These are phyloP conservation scores for Oryzias curvinotus DNA, from an alignment of 2,113 vertebrate genomes.

Conservation along the genomic window DNA sequence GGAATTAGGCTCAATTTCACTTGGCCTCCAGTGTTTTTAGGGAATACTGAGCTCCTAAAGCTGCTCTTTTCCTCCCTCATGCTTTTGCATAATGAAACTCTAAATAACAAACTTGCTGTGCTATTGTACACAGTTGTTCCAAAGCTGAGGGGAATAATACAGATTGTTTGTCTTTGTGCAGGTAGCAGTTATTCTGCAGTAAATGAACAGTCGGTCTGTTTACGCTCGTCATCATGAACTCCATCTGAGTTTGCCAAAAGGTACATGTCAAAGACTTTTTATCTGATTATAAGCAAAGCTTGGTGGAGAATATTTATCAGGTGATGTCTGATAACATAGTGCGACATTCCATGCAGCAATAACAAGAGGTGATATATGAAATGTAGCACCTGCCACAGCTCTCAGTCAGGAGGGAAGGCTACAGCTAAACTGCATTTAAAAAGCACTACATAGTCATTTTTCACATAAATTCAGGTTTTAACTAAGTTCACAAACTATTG, in stretches of 20 bases:
- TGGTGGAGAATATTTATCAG: constrained; percentile 28
- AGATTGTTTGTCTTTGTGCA: constrained; percentile 34
- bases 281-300: constrained; percentile 43
- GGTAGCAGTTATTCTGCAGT: constrained; percentile 14
- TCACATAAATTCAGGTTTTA: not conserved
- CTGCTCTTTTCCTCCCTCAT: constrained; percentile 1
- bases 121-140: constrained; percentile 36
- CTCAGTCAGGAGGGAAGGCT: constrained; percentile 5
- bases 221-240: constrained; percentile 20
- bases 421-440: not conserved
- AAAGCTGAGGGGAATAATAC: constrained; percentile 21
- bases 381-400: constrained; percentile 7
- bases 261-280: constrained; percentile 28
- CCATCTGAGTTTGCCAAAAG: constrained; percentile 42
- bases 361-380: constrained; percentile 9
- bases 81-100: constrained; percentile 25
- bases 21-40: constrained; percentile 72
- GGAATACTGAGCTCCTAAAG: constrained; percentile 54
- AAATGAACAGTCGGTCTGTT: constrained; percentile 15
- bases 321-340: constrained; percentile 18
- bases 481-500: not conserved
- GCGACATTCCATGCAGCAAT: constrained; percentile 15
- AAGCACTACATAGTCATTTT: constrained; percentile 1
- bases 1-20: constrained; percentile 79
- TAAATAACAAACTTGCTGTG: constrained; percentile 30